phyloP scores from a whole-genome alignment of 2,888 invertebrate species.

The Papilio protenor region DNA sequence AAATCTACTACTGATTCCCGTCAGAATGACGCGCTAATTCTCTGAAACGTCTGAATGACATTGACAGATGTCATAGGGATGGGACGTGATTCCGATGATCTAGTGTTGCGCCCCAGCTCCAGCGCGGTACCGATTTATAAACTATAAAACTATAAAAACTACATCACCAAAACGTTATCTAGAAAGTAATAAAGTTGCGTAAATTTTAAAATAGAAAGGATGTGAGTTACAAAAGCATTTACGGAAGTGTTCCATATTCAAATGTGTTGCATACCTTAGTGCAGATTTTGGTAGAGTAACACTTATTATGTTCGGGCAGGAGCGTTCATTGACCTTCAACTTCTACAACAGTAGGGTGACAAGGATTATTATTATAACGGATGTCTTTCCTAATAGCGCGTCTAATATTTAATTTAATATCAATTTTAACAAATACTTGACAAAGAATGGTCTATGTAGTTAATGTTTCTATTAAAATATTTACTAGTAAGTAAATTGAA shows the following conservation, averaged over 20 bases:
- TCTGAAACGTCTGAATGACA: too few relatives aligned
- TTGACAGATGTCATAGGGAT: too few relatives aligned
- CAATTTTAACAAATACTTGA: neutral
- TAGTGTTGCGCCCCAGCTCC: too few relatives aligned
- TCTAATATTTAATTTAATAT: neutral
- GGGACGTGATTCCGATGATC: too few relatives aligned
- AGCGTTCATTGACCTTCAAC: conserved; percentile 45
- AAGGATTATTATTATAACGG: neutral
- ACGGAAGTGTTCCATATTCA: conserved; percentile 40
- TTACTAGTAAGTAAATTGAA: too few relatives aligned
- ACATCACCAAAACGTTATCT: neutral
- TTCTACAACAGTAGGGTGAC: conserved; percentile 50
- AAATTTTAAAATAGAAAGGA: conserved; percentile 36
- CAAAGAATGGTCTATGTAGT: neutral
- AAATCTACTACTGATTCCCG: too few relatives aligned
- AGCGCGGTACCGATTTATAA: too few relatives aligned
- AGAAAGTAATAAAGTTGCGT: conserved; percentile 16
- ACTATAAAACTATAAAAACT: neutral
- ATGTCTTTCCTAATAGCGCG: neutral
- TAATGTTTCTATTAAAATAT: neutral
- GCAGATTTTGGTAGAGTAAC: conserved; percentile 42
- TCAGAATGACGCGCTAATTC: too few relatives aligned
- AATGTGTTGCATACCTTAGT: conserved; percentile 37
- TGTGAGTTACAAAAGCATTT: conserved; percentile 4
- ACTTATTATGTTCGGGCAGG: conserved; percentile 27